Evolutionary conservation across 2,113 vertebrate species (phyloP).

Genomic region (Centrocercus urophasianus): DNA sequence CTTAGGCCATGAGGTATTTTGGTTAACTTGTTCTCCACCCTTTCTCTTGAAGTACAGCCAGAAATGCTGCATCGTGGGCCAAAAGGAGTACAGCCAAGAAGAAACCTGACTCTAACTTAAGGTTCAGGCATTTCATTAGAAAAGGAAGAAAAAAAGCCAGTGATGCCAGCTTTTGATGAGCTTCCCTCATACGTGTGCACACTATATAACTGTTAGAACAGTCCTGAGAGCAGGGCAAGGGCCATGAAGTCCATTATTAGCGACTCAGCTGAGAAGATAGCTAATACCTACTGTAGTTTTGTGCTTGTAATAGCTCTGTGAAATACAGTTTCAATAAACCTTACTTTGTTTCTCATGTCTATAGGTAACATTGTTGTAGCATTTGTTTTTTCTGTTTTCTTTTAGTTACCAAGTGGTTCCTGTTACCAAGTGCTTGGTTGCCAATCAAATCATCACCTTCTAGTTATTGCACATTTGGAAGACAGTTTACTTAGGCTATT

Average conservation of each 20-base stretch:
- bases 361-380: neutral
- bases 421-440: neutral
- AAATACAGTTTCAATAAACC: neutral
- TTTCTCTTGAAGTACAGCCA: constrained; percentile 30
- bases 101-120: constrained; percentile 9
- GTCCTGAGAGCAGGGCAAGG: neutral
- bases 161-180: neutral
- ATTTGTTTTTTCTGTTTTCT: neutral
- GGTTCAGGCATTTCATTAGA: neutral
- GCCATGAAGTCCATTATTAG: neutral
- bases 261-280: neutral
- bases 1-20: neutral
- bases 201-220: neutral
- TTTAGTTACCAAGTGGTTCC: neutral
- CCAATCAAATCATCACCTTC: neutral
- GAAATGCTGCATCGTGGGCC: neutral
- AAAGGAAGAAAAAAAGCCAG: neutral
- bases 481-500: neutral
- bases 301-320: neutral
- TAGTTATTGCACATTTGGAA: neutral
- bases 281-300: neutral
- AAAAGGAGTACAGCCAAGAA: constrained; percentile 8
- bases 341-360: neutral
- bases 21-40: neutral
- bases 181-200: neutral